phyloP scores from a whole-genome alignment of 2,113 vertebrate genomes.

The Phalacrocorax pelagicus region DNA sequence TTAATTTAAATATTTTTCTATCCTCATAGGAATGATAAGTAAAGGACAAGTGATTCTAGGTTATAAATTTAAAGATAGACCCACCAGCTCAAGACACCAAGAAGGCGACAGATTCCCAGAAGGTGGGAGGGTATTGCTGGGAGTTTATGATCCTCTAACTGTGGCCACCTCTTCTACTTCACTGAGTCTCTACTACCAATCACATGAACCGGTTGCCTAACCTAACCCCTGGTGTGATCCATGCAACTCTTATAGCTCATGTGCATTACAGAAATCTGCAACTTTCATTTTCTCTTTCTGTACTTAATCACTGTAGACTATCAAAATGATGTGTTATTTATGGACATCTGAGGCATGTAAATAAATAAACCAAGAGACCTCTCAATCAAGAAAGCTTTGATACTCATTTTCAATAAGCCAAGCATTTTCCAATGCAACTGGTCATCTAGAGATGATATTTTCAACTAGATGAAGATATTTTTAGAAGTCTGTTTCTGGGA shows the following conservation, averaged over 20 bases:
- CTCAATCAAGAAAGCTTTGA: background rate
- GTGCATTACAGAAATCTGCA: background rate
- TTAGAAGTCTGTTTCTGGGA: background rate
- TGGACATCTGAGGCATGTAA: background rate
- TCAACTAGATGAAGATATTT: background rate
- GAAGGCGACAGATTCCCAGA: background rate
- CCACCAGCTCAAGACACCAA: background rate
- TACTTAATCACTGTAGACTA: background rate
- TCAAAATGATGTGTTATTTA: background rate
- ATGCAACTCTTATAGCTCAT: background rate
- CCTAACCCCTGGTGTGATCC: background rate
- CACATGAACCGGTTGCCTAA: background rate
- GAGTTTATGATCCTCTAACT: background rate
- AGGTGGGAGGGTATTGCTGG: background rate
- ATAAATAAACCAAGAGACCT: background rate
- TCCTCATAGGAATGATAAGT: background rate
- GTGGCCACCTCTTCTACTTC: background rate
- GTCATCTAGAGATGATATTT: background rate
- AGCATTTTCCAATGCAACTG: background rate
- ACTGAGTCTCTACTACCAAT: background rate
- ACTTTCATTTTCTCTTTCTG: background rate
- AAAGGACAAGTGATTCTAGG: background rate
- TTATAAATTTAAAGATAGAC: background rate
- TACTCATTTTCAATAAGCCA: background rate
- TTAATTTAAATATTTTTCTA: background rate